Base-by-base conservation (phyloP, 2,888 invertebrate species). In the Brachyopa scutellaris region DNA sequence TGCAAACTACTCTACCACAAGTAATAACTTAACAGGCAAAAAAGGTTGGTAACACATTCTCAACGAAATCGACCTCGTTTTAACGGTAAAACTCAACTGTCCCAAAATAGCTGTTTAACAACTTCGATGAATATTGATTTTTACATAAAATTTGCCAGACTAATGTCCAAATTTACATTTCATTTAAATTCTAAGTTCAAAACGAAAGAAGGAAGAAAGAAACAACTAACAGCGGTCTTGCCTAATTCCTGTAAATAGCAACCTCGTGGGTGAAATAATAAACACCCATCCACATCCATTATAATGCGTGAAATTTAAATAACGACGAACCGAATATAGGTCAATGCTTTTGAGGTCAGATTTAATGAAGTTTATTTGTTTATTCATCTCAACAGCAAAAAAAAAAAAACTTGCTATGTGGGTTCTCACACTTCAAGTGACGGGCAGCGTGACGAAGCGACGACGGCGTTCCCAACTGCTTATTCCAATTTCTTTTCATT, bases 291-390 rank as follows among this genome's bases (percentile, higher is more conserved):
- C 11, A 59, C 53, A 36, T 29, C 49, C 11, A 59, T 29, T 47
- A 29, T 26, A 15, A 26, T 6, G 40, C 23, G 23, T 67, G 57
- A 40, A 74, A 80, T 74, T 80, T 26, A 64, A 74, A 70, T 69
- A 70, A 42, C 9, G 6, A 55, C 38, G 8, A 36, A 29, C 6
- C 36, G 13, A 55, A 82, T 66, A 82, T 82, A 33, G 82, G 82
- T 82, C 77, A 77, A 59, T 36, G 33, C 59, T 70, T 82, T 82
- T 82, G 64, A 72, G 82, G 82, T 82, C 82, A 82, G 31, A 53
- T 33, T 72, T 55, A 77, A 77, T 66, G 70, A 74, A 31, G 57
- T 66, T 53, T 66, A 66, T 76, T 82, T 82, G 77, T 80, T 80
- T 80, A 76, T 76, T 77, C 67, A 67, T 72, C 36, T 36, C 21